Percentiles rank a stretch among this genome's conserved stretches.
Evolutionary conservation across 2,113 vertebrate genomes (phyloP).

Genomic region (Trematocara marginatum): DNA sequence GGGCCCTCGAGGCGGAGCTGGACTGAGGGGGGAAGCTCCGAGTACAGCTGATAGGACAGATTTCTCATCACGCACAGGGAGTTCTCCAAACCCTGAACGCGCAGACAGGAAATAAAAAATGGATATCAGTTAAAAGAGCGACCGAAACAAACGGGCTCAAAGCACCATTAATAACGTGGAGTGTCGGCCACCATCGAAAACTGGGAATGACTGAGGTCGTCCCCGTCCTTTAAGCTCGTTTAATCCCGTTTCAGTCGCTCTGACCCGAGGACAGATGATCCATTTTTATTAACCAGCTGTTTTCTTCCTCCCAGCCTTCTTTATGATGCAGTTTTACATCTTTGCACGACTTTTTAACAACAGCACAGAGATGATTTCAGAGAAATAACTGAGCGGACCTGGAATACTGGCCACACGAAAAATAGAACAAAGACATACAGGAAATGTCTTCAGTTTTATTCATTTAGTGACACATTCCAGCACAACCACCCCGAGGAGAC

Average conservation of each 20-base stretch:
- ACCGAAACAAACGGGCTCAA: background rate
- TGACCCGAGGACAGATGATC: background rate
- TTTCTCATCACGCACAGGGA: slow-evolving; percentile 89
- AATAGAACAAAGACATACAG: background rate
- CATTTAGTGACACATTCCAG: background rate
- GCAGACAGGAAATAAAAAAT: background rate
- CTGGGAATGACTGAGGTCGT: accelerated
- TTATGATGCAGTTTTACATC: background rate
- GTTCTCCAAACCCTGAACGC: slow-evolving; percentile 86
- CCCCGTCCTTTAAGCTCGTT: background rate
- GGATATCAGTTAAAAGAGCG: background rate
- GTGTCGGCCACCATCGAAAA: background rate
- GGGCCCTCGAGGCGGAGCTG: slow-evolving; percentile 84
- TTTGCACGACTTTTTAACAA: background rate
- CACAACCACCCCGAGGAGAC: accelerated
- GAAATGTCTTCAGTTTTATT: background rate
- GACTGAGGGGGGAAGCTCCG: slow-evolving; percentile 83
- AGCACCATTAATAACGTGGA: background rate
- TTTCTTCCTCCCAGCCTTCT: background rate
- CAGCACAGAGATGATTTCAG: background rate
- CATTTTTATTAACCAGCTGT: background rate
- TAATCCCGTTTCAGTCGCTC: background rate
- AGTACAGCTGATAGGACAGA: slow-evolving; percentile 92
- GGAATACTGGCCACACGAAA: background rate
- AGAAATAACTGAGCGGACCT: background rate